Conservation (phyloP, 1,140 invertebrate genomes). For the Scaptodrosophila lebanonensis region DNA sequence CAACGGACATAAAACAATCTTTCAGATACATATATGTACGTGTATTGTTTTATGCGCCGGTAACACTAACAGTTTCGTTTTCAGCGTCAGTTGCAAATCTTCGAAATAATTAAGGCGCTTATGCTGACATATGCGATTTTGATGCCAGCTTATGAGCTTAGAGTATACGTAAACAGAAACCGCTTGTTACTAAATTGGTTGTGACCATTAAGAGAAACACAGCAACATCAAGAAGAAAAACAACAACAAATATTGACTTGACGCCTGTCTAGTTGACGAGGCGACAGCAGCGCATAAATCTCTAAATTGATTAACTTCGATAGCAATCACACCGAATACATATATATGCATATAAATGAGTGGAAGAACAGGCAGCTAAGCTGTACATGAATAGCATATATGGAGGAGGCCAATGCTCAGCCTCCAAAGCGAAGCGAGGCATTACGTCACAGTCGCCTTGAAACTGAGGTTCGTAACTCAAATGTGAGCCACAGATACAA, state of each 20-base stretch:
- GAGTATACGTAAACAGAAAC: slow-evolving; percentile 3
- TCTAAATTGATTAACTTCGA: slow-evolving; percentile 38
- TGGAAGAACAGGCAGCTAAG: too few species aligned
- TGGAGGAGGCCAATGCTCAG: background rate
- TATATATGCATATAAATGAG: too few species aligned
- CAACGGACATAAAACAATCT: too few species aligned
- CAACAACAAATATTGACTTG: background rate
- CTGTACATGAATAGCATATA: background rate
- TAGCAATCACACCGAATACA: slow-evolving; percentile 10
- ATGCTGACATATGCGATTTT: slow-evolving; percentile 56
- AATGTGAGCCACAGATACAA: slow-evolving; percentile 26
- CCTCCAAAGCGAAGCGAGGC: background rate
- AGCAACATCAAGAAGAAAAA: slow-evolving; percentile 4
- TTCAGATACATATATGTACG: too few species aligned
- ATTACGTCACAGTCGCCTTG: slow-evolving; percentile 40
- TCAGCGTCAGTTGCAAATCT: slow-evolving; percentile 19
- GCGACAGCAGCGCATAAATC: slow-evolving; percentile 36
- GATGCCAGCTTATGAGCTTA: slow-evolving; percentile 9
- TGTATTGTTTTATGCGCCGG: too few species aligned
- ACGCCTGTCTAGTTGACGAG: slow-evolving; percentile 19
- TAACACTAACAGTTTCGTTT: background rate
- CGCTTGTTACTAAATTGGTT: background rate
- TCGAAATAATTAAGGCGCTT: slow-evolving; percentile 36
- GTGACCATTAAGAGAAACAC: slow-evolving; percentile 2
- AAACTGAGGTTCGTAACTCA: slow-evolving; percentile 25